Conservation (phyloP, 2,888 invertebrate species). For the Patella ulyssiponensis region DNA sequence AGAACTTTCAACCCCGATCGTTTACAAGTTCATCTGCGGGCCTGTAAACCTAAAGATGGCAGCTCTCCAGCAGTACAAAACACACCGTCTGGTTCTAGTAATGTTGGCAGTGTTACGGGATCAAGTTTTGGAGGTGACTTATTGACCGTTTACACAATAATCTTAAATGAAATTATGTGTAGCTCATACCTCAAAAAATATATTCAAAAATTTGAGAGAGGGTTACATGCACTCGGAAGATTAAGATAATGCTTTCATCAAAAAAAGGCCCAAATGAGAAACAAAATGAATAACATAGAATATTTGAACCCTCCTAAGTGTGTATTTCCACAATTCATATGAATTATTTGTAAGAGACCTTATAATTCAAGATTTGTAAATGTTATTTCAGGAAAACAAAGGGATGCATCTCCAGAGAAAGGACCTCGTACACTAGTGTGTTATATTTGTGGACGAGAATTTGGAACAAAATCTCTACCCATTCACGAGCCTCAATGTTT, state of each 20-base stretch:
- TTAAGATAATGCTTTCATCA: background rate
- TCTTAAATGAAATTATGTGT: no score
- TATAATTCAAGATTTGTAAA: background rate
- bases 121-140: conserved; percentile 1
- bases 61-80: background rate
- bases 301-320: no score
- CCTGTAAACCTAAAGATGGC: conserved; percentile 73
- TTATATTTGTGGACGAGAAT: conserved; percentile 79
- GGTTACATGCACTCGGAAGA: background rate
- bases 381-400: background rate
- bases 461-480: conserved; percentile 77
- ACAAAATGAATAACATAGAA: no score
- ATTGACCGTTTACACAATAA: background rate
- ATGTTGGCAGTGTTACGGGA: conserved; percentile 2
- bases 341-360: background rate
- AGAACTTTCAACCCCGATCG: conserved; percentile 81
- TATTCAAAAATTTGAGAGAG: no score
- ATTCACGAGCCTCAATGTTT: conserved; percentile 81
- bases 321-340: no score
- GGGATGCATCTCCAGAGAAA: conserved; percentile 19
- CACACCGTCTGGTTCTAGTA: background rate
- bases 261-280: conserved; percentile 2
- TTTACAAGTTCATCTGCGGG: conserved; percentile 77
- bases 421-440: conserved; percentile 73
- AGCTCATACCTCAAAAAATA: no score